phyloP scores from a whole-genome alignment of 1,140 invertebrate species.

The Drusus annulatus region DNA sequence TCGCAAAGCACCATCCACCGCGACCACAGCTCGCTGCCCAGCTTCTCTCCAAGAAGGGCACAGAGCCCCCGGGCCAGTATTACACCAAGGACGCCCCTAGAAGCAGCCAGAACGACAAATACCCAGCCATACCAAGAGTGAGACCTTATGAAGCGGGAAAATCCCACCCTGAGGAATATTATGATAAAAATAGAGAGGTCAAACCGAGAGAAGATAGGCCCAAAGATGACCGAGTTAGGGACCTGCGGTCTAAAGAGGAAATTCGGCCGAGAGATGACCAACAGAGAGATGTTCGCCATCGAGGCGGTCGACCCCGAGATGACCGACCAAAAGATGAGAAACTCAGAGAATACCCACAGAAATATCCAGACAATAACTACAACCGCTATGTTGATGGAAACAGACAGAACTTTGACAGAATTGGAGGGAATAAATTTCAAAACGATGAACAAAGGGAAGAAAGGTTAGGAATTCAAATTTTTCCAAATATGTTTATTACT shows the following conservation, averaged over 20 bases:
- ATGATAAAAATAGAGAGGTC: not conserved
- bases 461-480: not conserved
- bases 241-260: too few species aligned
- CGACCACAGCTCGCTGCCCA: not conserved
- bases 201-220: not conserved
- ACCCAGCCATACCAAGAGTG: not conserved
- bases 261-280: not conserved
- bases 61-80: not conserved
- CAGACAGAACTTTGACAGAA: constrained; percentile 29
- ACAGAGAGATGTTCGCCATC: not conserved
- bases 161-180: constrained; percentile 8
- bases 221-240: not conserved
- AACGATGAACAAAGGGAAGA: constrained; percentile 10
- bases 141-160: not conserved
- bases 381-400: constrained; percentile 16
- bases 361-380: constrained; percentile 18
- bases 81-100: constrained; percentile 18
- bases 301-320: not conserved
- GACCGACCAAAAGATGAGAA: not conserved
- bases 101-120: not conserved
- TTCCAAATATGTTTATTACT: too few species aligned
- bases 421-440: constrained; percentile 13
- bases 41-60: not conserved
- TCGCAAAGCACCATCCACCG: not conserved
- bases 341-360: not conserved